Conservation (phyloP, 2,888 invertebrate species). For the Clunio marinus region DNA sequence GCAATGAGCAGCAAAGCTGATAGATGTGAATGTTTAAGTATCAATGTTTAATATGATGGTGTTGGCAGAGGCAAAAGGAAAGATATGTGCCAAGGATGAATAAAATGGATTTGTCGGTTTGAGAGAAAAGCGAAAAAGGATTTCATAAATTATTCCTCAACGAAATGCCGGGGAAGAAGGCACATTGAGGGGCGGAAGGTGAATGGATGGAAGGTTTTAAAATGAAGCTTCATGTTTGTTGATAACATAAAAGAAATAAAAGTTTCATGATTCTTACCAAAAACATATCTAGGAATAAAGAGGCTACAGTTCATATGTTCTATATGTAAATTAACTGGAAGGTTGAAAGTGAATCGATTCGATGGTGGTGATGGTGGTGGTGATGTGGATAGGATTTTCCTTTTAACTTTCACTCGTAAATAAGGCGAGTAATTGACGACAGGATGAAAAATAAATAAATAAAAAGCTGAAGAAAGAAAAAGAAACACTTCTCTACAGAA, state of each 20-base stretch:
- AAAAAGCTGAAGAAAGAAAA: not conserved
- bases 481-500: not conserved
- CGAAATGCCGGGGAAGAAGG: not conserved
- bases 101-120: not conserved
- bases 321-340: not conserved
- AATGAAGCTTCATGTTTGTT: constrained; percentile 9
- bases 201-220: constrained; percentile 29
- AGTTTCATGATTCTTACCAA: constrained; percentile 18
- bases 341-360: constrained; percentile 18
- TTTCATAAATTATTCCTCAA: constrained; percentile 22
- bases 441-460: not conserved
- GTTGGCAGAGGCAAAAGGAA: too few relatives aligned
- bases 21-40: constrained; percentile 33
- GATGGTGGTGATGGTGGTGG: too few relatives aligned
- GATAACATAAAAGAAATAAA: constrained; percentile 4
- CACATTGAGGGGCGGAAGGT: too few relatives aligned
- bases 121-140: not conserved
- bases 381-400: constrained; percentile 9
- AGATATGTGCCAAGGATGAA: too few relatives aligned
- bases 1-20: constrained; percentile 38
- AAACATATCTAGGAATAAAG: not conserved
- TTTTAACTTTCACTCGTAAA: not conserved
- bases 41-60: too few relatives aligned
- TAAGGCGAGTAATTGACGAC: not conserved
- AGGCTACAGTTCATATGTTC: not conserved